phyloP scores from a whole-genome alignment of 2,888 invertebrate genomes.

The Carabus problematicus region DNA sequence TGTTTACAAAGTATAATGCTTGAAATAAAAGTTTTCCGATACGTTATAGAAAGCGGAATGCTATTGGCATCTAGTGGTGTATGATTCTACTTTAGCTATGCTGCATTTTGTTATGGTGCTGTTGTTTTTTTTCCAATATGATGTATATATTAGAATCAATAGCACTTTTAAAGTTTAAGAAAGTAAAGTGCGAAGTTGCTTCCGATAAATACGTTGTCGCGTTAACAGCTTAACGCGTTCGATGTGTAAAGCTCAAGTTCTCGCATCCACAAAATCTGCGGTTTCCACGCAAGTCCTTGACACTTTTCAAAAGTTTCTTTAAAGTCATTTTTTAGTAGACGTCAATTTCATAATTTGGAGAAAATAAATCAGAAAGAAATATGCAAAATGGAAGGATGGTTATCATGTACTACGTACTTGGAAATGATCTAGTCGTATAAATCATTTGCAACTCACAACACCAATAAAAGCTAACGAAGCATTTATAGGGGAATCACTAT shows the following conservation, averaged over 20 bases:
- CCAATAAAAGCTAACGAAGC: too few relatives aligned
- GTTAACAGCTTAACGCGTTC: not conserved
- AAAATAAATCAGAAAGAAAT: too few relatives aligned
- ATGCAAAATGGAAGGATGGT: too few relatives aligned
- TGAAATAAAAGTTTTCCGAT: too few relatives aligned
- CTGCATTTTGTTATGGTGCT: too few relatives aligned
- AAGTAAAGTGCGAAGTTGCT: conserved; percentile 38
- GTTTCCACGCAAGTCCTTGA: not conserved
- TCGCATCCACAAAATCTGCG: not conserved
- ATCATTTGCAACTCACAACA: too few relatives aligned
- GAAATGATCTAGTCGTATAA: too few relatives aligned
- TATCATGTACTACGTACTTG: too few relatives aligned
- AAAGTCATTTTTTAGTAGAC: conserved; percentile 1
- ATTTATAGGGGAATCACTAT: conserved; percentile 19
- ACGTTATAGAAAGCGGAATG: too few relatives aligned
- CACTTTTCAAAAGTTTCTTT: conserved; percentile 1
- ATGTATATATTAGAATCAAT: conserved; percentile 30
- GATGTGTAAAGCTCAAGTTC: not conserved
- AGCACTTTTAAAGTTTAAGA: conserved; percentile 32
- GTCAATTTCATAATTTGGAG: not conserved
- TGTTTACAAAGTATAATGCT: too few relatives aligned
- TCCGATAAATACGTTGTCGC: conserved; percentile 29
- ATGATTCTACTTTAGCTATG: too few relatives aligned
- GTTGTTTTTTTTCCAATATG: not conserved
- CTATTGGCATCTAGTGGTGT: too few relatives aligned